Percentiles rank a stretch among this genome's conserved stretches.
phyloP scores from a whole-genome alignment of 2,888 invertebrate species.

The Ypsolopha scabrella region DNA sequence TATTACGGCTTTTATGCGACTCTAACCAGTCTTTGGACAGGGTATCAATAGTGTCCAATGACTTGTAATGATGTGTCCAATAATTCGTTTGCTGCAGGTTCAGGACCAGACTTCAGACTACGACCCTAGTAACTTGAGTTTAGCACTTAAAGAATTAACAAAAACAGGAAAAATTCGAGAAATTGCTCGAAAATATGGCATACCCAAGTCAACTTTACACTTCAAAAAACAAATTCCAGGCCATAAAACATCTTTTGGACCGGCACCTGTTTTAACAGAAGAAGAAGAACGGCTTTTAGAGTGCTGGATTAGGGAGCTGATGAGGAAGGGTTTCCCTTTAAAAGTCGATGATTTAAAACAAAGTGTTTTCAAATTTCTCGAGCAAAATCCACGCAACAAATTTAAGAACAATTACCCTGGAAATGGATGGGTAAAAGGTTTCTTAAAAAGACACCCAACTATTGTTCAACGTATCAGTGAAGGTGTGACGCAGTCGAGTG shows the following conservation, averaged over 20 bases:
- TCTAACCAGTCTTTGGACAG: no score
- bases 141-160: neutral
- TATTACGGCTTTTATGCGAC: no score
- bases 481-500: slow-evolving; percentile 19
- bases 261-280: neutral
- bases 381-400: slow-evolving; percentile 10
- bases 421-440: slow-evolving; percentile 13
- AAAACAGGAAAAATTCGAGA: neutral
- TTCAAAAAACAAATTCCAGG: neutral
- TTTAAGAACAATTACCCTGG: slow-evolving; percentile 13
- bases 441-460: slow-evolving; percentile 20
- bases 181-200: neutral
- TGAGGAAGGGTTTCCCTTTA: slow-evolving; percentile 11
- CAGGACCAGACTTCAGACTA: no score
- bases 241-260: neutral
- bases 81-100: no score
- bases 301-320: neutral
- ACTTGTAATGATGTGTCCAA: no score
- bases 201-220: neutral
- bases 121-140: neutral
- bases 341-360: slow-evolving; percentile 7
- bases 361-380: slow-evolving; percentile 11
- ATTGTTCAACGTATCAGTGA: slow-evolving; percentile 16
- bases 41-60: no score
- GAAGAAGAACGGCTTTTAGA: neutral